Evolutionary conservation across 2,888 invertebrate species (phyloP).

Genomic region (Netelia virgata): DNA sequence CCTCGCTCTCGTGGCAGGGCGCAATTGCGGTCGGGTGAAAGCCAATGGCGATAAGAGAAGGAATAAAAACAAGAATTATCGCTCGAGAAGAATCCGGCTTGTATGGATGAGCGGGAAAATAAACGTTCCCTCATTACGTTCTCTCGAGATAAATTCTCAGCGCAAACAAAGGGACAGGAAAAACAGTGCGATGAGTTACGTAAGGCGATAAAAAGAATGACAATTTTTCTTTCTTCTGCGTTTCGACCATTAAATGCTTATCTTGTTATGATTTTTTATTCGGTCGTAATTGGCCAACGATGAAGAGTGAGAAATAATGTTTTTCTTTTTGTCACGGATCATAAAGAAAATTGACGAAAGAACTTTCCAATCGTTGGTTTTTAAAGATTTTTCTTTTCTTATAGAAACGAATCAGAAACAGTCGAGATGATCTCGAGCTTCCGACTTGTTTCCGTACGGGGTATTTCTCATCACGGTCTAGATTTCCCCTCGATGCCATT

Average conservation of each 20-base stretch:
- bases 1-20: background rate
- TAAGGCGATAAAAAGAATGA: slow-evolving; percentile 40
- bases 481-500: slow-evolving; percentile 66
- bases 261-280: slow-evolving; percentile 29
- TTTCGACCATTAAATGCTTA: slow-evolving; percentile 23
- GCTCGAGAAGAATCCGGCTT: slow-evolving; percentile 20
- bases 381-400: background rate
- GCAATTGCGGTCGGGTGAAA: slow-evolving; percentile 63
- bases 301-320: slow-evolving; percentile 22
- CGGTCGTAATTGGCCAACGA: slow-evolving; percentile 48
- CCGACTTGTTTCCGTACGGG: slow-evolving; percentile 55
- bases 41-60: slow-evolving; percentile 39
- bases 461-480: slow-evolving; percentile 61
- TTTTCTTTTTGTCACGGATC: slow-evolving; percentile 22
- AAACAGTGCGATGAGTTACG: slow-evolving; percentile 51
- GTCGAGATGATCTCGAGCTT: slow-evolving; percentile 32
- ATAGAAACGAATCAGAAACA: slow-evolving; percentile 8
- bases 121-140: slow-evolving; percentile 27
- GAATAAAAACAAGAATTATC: slow-evolving; percentile 21
- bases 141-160: slow-evolving; percentile 45
- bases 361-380: slow-evolving; percentile 37
- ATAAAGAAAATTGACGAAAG: background rate
- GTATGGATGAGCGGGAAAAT: background rate
- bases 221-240: background rate
- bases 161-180: slow-evolving; percentile 51